These are phyloP conservation scores for Mergus octosetaceus DNA, from an alignment of 2,797 vertebrate species.

Conservation along the genomic window DNA sequence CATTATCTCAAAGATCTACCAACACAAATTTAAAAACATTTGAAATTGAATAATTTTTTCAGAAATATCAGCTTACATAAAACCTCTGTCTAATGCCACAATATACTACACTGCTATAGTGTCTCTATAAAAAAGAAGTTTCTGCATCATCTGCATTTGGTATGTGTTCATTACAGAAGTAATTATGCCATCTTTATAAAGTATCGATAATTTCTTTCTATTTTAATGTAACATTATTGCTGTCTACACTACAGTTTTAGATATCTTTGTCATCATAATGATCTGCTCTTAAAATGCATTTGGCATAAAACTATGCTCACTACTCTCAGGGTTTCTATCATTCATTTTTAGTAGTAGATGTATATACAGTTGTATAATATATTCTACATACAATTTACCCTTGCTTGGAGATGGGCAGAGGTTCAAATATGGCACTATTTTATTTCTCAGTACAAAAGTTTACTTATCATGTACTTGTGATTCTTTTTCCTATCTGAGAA, in stretches of 20 bases:
- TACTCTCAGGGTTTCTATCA: neutral
- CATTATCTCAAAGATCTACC: neutral
- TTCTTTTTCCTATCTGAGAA: neutral
- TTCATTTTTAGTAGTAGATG: neutral
- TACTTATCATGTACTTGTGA: neutral
- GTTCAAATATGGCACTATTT: fast-evolving
- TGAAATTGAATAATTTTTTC: neutral
- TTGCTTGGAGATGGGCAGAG: neutral
- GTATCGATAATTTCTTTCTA: neutral
- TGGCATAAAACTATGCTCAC: neutral
- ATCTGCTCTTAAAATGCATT: neutral
- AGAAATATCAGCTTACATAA: neutral
- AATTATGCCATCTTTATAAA: neutral
- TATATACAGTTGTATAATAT: neutral
- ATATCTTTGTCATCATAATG: neutral
- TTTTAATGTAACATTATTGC: neutral
- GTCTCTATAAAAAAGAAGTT: neutral
- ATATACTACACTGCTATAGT: fast-evolving
- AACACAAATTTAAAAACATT: neutral
- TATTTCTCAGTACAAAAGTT: neutral
- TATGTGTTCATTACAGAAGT: neutral
- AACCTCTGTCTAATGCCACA: neutral
- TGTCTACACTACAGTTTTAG: neutral
- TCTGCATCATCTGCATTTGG: neutral
- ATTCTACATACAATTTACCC: neutral